Percentiles rank a stretch among this genome's conserved stretches.
Evolutionary conservation across 1,140 invertebrate species (phyloP).

Genomic region (Lasioglossum baleicum): DNA sequence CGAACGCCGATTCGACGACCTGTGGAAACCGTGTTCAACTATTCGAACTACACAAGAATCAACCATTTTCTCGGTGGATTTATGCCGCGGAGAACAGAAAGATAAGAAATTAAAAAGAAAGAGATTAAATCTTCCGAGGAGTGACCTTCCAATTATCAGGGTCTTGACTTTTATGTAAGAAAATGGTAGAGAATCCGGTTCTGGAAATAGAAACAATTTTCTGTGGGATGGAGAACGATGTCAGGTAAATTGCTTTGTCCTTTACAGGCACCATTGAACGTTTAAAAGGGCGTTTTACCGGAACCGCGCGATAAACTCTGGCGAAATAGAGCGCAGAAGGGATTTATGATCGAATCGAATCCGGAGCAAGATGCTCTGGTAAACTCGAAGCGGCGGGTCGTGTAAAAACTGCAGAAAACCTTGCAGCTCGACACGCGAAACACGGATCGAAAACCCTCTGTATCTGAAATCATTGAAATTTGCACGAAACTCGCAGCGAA

Average conservation of each 20-base stretch:
- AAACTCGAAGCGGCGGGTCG: background rate
- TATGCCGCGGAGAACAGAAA: too few relatives aligned
- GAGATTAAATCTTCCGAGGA: too few relatives aligned
- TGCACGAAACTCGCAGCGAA: background rate
- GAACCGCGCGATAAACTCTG: background rate
- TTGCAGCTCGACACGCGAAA: background rate
- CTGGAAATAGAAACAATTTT: too few relatives aligned
- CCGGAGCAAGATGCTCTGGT: background rate
- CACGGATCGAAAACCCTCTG: conserved; percentile 8
- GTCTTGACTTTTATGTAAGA: too few relatives aligned
- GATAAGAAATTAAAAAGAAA: too few relatives aligned
- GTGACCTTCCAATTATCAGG: too few relatives aligned
- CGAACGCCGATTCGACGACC: background rate
- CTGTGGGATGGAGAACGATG: background rate
- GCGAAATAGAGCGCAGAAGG: background rate
- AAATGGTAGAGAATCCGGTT: too few relatives aligned
- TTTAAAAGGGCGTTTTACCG: background rate
- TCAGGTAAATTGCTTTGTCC: background rate
- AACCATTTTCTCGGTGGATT: too few relatives aligned
- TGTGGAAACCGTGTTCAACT: background rate
- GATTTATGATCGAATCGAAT: background rate
- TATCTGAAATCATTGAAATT: background rate
- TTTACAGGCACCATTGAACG: background rate
- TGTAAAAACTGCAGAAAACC: background rate
- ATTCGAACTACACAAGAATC: background rate